phyloP scores from a whole-genome alignment of 2,888 invertebrate genomes.

The Idaea straminata region DNA sequence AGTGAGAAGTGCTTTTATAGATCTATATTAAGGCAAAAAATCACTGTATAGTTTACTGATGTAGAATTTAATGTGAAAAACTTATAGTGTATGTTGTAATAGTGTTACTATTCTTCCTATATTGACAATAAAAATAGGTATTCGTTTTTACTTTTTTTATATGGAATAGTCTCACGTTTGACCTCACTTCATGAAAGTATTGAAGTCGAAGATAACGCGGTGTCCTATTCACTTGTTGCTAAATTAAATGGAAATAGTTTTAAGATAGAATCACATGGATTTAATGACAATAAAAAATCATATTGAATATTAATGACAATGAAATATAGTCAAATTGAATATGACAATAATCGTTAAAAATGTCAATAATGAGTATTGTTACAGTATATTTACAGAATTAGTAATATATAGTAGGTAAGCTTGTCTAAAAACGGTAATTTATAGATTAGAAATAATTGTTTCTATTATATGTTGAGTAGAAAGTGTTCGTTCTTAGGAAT shows the following conservation, averaged over 20 bases:
- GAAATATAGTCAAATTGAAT: neutral
- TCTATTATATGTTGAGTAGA: neutral
- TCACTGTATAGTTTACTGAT: neutral
- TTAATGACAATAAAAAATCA: too few relatives aligned
- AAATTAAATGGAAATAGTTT: too few relatives aligned
- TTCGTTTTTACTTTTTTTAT: neutral
- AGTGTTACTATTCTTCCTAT: conserved; percentile 22
- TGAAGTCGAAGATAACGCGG: too few relatives aligned
- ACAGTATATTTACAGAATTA: neutral
- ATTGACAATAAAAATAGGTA: conserved; percentile 25
- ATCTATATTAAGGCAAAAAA: conserved; percentile 35
- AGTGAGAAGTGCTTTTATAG: conserved; percentile 76
- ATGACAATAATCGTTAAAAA: neutral
- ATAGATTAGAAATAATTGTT: neutral
- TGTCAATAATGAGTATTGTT: neutral
- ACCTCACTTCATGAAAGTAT: too few relatives aligned
- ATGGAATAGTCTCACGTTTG: neutral
- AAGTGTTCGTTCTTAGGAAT: conserved; percentile 16
- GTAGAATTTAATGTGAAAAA: conserved; percentile 29
- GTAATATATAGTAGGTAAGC: neutral
- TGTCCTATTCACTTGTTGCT: too few relatives aligned
- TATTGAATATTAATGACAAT: too few relatives aligned
- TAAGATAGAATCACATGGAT: too few relatives aligned
- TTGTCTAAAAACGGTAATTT: neutral
- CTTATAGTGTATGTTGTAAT: conserved; percentile 24